These are phyloP conservation scores for Pelosia muscerda DNA, from an alignment of 2,888 invertebrate species.

Conservation along the genomic window DNA sequence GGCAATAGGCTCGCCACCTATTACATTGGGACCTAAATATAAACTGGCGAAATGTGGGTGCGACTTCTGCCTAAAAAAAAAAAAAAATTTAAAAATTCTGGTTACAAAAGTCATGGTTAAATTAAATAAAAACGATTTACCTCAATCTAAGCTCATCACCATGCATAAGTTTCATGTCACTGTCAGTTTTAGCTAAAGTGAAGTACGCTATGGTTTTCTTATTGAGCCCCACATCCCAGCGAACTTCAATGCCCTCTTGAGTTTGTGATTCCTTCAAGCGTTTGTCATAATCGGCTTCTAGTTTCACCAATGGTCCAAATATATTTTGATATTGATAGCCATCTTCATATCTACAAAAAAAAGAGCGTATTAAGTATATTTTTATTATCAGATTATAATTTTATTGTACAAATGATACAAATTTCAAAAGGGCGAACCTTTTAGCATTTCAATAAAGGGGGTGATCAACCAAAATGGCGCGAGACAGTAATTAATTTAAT, in stretches of 20 bases:
- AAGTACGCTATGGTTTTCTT: conserved; percentile 99
- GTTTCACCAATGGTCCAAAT: conserved; percentile 97
- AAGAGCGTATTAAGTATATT: not conserved
- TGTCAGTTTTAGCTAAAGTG: conserved; percentile 98
- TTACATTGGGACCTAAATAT: too few relatives aligned
- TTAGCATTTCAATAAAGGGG: too few relatives aligned
- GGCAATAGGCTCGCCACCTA: too few relatives aligned
- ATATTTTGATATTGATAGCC: conserved; percentile 99
- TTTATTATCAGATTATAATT: not conserved
- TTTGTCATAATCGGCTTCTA: conserved; percentile 99
- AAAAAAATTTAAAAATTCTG: too few relatives aligned
- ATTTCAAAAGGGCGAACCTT: too few relatives aligned
- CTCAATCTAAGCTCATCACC: conserved; percentile 98
- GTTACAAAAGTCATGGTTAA: not conserved
- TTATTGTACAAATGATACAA: not conserved
- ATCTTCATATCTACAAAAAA: conserved; percentile 93
- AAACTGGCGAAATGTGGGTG: too few relatives aligned
- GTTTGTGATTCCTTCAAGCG: conserved; percentile 99
- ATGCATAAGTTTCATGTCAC: conserved; percentile 99
- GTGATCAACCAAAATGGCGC: too few relatives aligned
- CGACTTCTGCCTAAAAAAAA: too few relatives aligned
- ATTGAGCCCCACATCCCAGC: conserved; percentile 99
- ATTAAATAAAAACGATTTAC: conserved; percentile 46
- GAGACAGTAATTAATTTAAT: too few relatives aligned
- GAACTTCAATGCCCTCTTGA: conserved; percentile 98